These are phyloP conservation scores for Blennius ocellaris DNA, from an alignment of 2,113 vertebrate species.

Conservation along the genomic window DNA sequence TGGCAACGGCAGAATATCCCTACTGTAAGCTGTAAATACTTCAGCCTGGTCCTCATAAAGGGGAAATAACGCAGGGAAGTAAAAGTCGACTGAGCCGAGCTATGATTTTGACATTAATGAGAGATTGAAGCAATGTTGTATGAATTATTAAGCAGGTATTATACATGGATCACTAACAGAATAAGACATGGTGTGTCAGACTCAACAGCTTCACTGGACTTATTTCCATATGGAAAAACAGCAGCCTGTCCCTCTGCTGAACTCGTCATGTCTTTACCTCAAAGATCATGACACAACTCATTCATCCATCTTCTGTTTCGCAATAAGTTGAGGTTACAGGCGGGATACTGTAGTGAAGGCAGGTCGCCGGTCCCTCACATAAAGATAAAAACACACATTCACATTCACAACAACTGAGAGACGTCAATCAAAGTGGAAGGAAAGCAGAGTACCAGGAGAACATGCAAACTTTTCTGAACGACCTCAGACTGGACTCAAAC, in stretches of 20 bases:
- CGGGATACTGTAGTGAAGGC: no score
- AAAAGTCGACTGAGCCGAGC: not conserved
- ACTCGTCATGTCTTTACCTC: constrained; percentile 2
- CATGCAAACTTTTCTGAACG: no score
- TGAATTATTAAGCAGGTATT: constrained; percentile 58
- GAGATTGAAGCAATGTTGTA: constrained; percentile 8
- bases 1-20: constrained; percentile 3
- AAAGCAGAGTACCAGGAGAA: no score
- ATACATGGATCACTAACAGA: constrained; percentile 4
- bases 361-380: no score
- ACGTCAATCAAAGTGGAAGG: no score
- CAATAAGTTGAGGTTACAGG: no score
- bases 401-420: no score
- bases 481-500: no score
- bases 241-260: constrained; percentile 13
- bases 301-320: not conserved
- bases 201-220: not conserved
- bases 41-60: constrained; percentile 2
- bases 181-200: constrained; percentile 17
- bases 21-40: constrained; percentile 35
- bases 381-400: no score
- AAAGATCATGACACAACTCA: not conserved
- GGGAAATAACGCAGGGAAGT: not conserved
- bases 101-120: constrained; percentile 39
- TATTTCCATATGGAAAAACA: constrained; percentile 5